A percentile compares a stretch with the other conserved stretches of the same genome.
These are phyloP conservation scores for Cephus spinipes DNA, from an alignment of 2,888 invertebrate genomes.

Conservation along the genomic window DNA sequence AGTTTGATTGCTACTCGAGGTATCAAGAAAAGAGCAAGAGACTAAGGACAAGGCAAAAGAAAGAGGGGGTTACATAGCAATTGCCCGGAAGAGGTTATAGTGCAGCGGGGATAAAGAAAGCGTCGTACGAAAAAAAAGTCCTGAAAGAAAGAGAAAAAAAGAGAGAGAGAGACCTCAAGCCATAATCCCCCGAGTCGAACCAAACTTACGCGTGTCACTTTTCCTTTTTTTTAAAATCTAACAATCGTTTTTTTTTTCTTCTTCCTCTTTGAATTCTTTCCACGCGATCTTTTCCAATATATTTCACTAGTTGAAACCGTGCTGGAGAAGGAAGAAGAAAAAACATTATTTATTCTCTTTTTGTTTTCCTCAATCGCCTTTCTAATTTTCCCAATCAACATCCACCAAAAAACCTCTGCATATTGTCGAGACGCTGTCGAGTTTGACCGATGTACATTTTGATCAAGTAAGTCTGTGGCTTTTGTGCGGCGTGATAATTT, in stretches of 20 bases:
- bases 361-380: neutral
- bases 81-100: neutral
- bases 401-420: conserved; percentile 24
- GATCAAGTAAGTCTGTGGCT: conserved; percentile 66
- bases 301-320: conserved; percentile 30
- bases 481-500: neutral
- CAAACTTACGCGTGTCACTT: conserved; percentile 42
- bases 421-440: conserved; percentile 34
- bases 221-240: conserved; percentile 30
- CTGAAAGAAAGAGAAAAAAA: conserved; percentile 24
- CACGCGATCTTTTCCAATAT: conserved; percentile 11
- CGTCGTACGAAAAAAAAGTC: conserved; percentile 22
- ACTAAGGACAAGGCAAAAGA: neutral
- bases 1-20: conserved; percentile 54
- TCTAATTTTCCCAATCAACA: conserved; percentile 8
- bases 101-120: neutral
- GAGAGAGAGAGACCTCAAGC: conserved; percentile 6
- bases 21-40: conserved; percentile 28
- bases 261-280: conserved; percentile 32
- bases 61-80: neutral
- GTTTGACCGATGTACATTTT: conserved; percentile 61
- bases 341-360: neutral
- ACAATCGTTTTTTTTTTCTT: conserved; percentile 38
- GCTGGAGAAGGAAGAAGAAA: neutral
- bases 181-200: conserved; percentile 41